phyloP scores from a whole-genome alignment of 2,797 vertebrate genomes.

The Delichon dasypus region DNA sequence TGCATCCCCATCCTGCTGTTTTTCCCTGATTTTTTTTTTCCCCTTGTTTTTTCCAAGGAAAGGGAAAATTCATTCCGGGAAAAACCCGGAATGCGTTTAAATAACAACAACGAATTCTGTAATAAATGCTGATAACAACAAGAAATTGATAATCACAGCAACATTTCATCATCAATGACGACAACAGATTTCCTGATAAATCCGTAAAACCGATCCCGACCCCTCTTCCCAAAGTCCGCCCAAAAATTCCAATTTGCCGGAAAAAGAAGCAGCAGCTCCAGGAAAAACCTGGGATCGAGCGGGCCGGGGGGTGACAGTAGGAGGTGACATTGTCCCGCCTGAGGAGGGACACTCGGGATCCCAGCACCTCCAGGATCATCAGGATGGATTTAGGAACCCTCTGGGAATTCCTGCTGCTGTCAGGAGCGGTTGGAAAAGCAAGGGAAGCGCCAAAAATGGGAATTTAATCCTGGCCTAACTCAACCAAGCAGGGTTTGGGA shows the following conservation, averaged over 20 bases:
- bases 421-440: fast-evolving
- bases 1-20: background rate
- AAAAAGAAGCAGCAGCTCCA: fast-evolving
- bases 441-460: fast-evolving
- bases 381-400: background rate
- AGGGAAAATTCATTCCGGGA: background rate
- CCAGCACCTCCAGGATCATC: background rate
- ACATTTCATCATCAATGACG: too few relatives aligned
- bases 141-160: too few relatives aligned
- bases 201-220: too few relatives aligned
- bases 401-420: background rate
- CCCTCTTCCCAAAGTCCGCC: fast-evolving
- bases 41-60: background rate
- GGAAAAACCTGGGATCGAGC: fast-evolving
- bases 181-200: too few relatives aligned
- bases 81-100: too few relatives aligned
- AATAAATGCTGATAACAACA: too few relatives aligned
- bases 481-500: fast-evolving
- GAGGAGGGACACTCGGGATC: background rate
- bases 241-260: background rate
- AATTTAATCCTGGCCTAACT: background rate
- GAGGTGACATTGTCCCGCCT: background rate
- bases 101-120: too few relatives aligned
- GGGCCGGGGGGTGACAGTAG: fast-evolving
- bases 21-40: background rate